These are phyloP conservation scores for Camponotus vicinus DNA, from an alignment of 1,140 invertebrate genomes.

Conservation along the genomic window DNA sequence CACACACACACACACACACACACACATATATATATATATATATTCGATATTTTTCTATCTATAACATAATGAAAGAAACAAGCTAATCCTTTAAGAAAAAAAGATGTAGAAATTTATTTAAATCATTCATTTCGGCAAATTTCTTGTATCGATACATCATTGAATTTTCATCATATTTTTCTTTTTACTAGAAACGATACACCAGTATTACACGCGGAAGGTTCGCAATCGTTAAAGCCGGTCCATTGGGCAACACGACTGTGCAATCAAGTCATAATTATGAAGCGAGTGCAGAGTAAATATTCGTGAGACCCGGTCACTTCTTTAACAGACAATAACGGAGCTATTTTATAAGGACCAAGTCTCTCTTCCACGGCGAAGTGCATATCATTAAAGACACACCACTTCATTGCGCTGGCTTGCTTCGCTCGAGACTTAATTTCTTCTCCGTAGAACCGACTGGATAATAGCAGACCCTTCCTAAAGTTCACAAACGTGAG, in stretches of 20 bases:
- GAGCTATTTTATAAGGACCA: conserved; percentile 49
- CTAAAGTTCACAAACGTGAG: conserved; percentile 63
- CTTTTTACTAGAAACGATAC: conserved; percentile 27
- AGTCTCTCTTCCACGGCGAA: conserved; percentile 10
- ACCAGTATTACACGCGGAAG: conserved; percentile 23
- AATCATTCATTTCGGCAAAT: background rate
- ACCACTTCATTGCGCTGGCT: conserved; percentile 52
- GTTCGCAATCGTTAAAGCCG: conserved; percentile 45
- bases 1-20: too few species aligned
- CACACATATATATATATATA: too few species aligned
- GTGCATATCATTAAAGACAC: conserved; percentile 54
- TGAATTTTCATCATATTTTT: conserved; percentile 29
- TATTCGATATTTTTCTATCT: background rate
- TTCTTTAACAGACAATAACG: conserved; percentile 58
- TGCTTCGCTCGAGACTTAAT: conserved; percentile 55
- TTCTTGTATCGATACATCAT: background rate
- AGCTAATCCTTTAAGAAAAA: background rate
- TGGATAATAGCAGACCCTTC: conserved; percentile 60
- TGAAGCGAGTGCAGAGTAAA: conserved; percentile 54
- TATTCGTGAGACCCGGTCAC: conserved; percentile 58
- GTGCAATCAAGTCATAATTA: conserved; percentile 57
- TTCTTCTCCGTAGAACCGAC: conserved; percentile 56
- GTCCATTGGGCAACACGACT: conserved; percentile 50
- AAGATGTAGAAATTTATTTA: background rate
- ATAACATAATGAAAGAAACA: background rate